phyloP scores from a whole-genome alignment of 2,888 invertebrate species.

The Spicauda simplicius region DNA sequence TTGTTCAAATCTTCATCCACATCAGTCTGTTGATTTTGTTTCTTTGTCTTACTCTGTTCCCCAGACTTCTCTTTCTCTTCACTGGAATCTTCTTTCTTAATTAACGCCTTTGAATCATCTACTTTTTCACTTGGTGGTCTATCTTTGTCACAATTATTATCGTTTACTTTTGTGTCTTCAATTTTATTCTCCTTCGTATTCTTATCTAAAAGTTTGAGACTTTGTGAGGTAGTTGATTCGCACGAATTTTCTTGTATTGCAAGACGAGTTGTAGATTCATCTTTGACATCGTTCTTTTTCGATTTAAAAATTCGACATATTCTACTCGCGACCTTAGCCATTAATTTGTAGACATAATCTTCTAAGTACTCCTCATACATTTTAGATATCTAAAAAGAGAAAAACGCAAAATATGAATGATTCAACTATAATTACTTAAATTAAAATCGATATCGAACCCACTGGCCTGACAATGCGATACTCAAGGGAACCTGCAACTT shows the following conservation, averaged over 20 bases:
- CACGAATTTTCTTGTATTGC: conserved; percentile 26
- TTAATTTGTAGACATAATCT: conserved; percentile 81
- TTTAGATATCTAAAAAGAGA: conserved; percentile 86
- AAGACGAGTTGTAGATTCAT: conserved; percentile 44
- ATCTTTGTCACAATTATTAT: background rate
- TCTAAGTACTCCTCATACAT: conserved; percentile 91
- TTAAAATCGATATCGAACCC: no score
- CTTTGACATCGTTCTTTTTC: conserved; percentile 46
- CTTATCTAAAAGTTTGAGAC: conserved; percentile 43
- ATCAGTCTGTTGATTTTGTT: conserved; percentile 32
- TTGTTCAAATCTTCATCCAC: conserved; percentile 69
- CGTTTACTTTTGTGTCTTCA: conserved; percentile 25
- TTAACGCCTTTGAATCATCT: conserved; percentile 25
- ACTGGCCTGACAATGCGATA: no score
- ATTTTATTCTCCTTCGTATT: conserved; percentile 11
- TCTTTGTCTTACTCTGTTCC: conserved; percentile 41
- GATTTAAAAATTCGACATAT: conserved; percentile 59
- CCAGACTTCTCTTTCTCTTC: conserved; percentile 39
- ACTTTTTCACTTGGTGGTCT: background rate
- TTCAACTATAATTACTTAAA: no score
- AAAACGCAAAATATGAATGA: background rate
- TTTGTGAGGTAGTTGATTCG: conserved; percentile 40
- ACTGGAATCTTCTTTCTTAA: conserved; percentile 23
- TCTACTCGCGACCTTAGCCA: conserved; percentile 69
- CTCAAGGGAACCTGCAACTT: no score